Base-by-base conservation (phyloP, 1,140 invertebrate genomes). In the Protaetia brevitarsis region DNA sequence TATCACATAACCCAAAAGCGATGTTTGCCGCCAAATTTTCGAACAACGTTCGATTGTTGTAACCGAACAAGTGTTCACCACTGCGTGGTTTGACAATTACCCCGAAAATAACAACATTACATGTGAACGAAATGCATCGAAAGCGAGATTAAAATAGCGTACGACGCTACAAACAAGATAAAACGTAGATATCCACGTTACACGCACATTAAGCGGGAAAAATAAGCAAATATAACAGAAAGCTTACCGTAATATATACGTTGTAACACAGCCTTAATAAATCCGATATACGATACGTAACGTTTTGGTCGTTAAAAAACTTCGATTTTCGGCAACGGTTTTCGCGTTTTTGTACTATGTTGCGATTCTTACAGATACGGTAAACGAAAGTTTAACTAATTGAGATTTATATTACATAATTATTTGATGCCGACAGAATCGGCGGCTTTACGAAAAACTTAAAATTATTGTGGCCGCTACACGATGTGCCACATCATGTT, bases 401-500 rank as follows among this genome's bases (percentile, higher is more conserved):
- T 72, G 72, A 72, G 66, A 68, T 74, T 72, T 75, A 73, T 73
- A 75, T 76, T 75, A 76, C 73, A 76, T 76, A 76, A 76, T 73
- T 74, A 72, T 71, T 72, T 69, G 30, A 64, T 66, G 73, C 72
- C 72, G 72, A 75, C 71, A 70, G 66, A 36, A 70, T 72, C 72
- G 73, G 71, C 73, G 71, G 66, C 66, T 71, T 72, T 74, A 74
- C 71, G 73, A 76, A 69, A 66, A 75, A 75, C 72, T 74, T 73
- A 75, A 76, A 75, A 74, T 71, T 74, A 73, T 69, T 68, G 69
- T 72, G 69, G 69, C 69, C 71, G 67, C 65, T 64, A 63, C 36
- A 69, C 74, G 76, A 76, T 76, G 69, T 79, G 77, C 77, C 77
- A 79, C 77, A 79, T 79, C 77, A 79, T 78, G 76, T 78, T 77